A percentile compares a stretch with the other conserved stretches of the same genome.
Evolutionary conservation across 2,888 invertebrate species (phyloP).

Genomic region (Apotomis capreana): DNA sequence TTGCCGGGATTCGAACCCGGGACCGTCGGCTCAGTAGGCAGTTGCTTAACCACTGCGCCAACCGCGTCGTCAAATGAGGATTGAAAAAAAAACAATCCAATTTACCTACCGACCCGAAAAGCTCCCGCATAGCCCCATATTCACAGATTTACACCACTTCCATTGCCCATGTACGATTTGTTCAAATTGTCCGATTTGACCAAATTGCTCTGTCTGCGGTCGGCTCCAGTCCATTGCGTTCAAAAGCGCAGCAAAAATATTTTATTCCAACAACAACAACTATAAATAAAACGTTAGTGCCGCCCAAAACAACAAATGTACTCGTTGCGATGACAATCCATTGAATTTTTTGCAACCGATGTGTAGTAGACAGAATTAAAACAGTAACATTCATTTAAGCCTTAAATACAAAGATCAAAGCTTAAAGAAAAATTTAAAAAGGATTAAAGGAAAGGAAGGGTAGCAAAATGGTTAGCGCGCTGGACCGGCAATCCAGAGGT

Average conservation of each 20-base stretch:
- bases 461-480: no score
- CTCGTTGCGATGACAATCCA: conserved; percentile 38
- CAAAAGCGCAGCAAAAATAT: conserved; percentile 27
- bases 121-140: background rate
- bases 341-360: conserved; percentile 32
- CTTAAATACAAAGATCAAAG: no score
- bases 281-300: conserved; percentile 34
- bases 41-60: no score
- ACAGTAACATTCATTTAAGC: background rate
- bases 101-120: background rate
- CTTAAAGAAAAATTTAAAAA: no score
- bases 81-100: background rate
- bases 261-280: conserved; percentile 31
- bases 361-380: background rate
- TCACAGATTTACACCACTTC: background rate
- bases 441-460: no score
- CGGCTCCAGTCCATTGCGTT: conserved; percentile 5
- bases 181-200: background rate
- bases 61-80: no score
- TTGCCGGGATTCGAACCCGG: no score
- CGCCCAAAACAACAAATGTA: conserved; percentile 32
- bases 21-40: no score
- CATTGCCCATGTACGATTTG: conserved; percentile 8
- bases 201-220: conserved; percentile 7
- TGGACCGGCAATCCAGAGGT: no score